Percentiles rank a stretch among this genome's conserved stretches.
These are phyloP conservation scores for Sweltsa coloradensis DNA, from an alignment of 1,140 invertebrate genomes.

Conservation along the genomic window DNA sequence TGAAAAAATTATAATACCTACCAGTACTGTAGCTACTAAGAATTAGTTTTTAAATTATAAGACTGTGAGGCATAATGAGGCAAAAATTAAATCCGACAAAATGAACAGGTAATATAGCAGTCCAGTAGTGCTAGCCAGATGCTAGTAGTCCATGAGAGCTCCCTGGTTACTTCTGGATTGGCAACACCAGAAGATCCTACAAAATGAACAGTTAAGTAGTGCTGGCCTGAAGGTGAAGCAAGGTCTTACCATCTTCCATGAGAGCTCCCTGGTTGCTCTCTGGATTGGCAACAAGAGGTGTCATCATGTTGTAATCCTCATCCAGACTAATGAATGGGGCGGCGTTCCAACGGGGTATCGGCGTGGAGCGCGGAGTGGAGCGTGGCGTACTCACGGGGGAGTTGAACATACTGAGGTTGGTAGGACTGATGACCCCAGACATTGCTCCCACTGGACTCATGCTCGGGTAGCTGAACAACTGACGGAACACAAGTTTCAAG, in stretches of 20 bases:
- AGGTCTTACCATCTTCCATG: constrained; percentile 53
- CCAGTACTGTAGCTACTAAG: no score
- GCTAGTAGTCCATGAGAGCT: background rate
- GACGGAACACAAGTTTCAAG: constrained; percentile 29
- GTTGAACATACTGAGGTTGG: constrained; percentile 79
- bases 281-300: constrained; percentile 49
- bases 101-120: background rate
- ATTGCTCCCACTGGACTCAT: constrained; percentile 57
- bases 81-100: no score
- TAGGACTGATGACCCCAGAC: constrained; percentile 79
- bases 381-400: constrained; percentile 61
- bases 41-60: no score
- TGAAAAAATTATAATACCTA: no score
- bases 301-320: constrained; percentile 87
- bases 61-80: no score
- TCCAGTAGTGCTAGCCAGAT: background rate
- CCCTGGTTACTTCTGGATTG: background rate
- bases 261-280: constrained; percentile 54
- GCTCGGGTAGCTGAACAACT: constrained; percentile 83
- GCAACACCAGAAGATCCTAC: constrained; percentile 6
- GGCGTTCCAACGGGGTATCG: constrained; percentile 72
- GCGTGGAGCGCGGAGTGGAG: constrained; percentile 42
- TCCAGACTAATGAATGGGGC: constrained; percentile 76
- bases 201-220: background rate
- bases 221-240: background rate